Conservation (phyloP, 2,888 invertebrate species). For the Taphrorychus bicolor region DNA sequence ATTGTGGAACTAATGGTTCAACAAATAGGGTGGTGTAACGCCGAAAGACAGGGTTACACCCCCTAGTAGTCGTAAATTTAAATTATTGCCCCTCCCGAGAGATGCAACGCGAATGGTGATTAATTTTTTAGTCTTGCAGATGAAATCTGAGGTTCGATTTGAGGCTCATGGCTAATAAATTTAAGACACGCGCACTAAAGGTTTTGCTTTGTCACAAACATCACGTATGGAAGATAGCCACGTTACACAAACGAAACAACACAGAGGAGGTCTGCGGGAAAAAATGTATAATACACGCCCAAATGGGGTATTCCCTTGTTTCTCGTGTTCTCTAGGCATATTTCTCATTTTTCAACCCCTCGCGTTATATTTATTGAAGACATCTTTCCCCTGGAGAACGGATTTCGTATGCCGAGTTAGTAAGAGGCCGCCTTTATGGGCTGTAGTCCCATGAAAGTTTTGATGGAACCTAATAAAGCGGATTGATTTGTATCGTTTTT, state of each 20-base stretch:
- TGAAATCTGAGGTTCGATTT: conserved; percentile 17
- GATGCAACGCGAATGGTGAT: conserved; percentile 22
- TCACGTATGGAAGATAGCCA: background rate
- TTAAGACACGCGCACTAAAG: background rate
- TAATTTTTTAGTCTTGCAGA: conserved; percentile 23
- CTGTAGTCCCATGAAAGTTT: background rate
- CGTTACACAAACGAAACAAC: background rate
- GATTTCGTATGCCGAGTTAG: background rate
- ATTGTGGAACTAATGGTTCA: conserved; percentile 45
- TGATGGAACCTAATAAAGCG: background rate
- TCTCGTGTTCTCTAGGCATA: conserved; percentile 3
- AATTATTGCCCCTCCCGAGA: conserved; percentile 28
- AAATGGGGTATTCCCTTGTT: conserved; percentile 6
- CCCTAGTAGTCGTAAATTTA: conserved; percentile 28
- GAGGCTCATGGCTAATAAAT: background rate
- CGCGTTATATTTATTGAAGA: conserved; percentile 25
- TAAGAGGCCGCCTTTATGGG: background rate
- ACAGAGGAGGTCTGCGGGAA: background rate
- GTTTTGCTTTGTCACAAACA: background rate
- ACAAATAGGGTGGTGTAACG: conserved; percentile 42
- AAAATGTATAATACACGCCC: background rate
- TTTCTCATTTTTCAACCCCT: conserved; percentile 11
- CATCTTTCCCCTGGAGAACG: conserved; percentile 14
- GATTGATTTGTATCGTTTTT: background rate
- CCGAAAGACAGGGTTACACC: conserved; percentile 30